Conservation (phyloP, 2,797 vertebrate species). For the Leptatherina wallacei region DNA sequence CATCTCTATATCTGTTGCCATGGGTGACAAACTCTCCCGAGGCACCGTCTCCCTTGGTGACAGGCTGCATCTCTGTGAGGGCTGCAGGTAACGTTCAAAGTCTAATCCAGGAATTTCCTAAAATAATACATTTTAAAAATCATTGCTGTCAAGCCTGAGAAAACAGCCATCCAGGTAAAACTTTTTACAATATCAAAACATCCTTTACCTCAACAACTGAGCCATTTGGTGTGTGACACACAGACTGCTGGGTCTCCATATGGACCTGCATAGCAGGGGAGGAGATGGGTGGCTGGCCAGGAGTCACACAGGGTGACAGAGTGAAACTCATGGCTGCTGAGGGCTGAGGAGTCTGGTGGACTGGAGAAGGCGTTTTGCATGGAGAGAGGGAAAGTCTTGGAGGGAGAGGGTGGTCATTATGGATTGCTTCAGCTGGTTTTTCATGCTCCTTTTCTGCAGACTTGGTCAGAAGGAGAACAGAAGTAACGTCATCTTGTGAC, state of each 20-base stretch:
- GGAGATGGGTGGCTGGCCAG: slow-evolving; percentile 12
- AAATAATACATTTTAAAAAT: neutral
- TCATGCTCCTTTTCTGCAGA: slow-evolving; percentile 19
- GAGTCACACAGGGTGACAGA: slow-evolving; percentile 47
- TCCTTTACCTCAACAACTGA: slow-evolving; percentile 65
- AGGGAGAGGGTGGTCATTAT: neutral
- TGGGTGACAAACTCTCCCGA: slow-evolving; percentile 63
- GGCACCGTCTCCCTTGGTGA: slow-evolving; percentile 49
- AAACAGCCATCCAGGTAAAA: neutral
- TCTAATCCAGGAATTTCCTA: slow-evolving; percentile 76
- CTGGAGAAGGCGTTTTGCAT: slow-evolving; percentile 12
- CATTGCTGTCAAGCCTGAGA: fast-evolving
- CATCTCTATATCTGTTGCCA: slow-evolving; percentile 74
- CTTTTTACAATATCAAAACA: neutral
- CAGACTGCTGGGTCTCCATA: slow-evolving; percentile 28
- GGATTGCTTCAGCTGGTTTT: neutral
- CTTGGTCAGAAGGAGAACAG: slow-evolving; percentile 11
- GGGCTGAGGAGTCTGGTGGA: slow-evolving; percentile 22
- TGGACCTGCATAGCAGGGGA: slow-evolving; percentile 28
- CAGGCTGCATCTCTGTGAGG: slow-evolving; percentile 64
- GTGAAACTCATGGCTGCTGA: slow-evolving; percentile 59
- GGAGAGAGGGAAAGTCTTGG: slow-evolving; percentile 26
- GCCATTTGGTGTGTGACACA: slow-evolving; percentile 51
- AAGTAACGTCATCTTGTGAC: slow-evolving; percentile 7
- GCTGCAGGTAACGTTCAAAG: slow-evolving; percentile 82